Base-by-base conservation (phyloP, 2,113 vertebrate species). In the Neodon shergylaensis region DNA sequence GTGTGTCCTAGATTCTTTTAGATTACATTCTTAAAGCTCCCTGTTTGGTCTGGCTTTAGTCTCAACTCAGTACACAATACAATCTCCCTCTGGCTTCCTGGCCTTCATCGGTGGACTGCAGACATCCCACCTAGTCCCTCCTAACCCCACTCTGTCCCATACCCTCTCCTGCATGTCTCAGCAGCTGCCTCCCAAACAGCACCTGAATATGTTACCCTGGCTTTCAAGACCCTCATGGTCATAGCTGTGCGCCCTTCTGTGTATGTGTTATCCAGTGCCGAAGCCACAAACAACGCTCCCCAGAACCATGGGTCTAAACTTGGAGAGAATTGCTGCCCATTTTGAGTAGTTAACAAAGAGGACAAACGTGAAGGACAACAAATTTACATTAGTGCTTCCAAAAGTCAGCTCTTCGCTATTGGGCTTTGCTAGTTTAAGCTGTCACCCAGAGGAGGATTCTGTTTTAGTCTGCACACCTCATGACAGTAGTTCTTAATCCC, bases 281-380 rank as follows among this genome's bases (percentile, higher is more conserved):
- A 87, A n/a, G 9, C 61, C 82, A 95, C 44, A 77, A 73, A 39
- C 79, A 22, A 19, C 39, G 6, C n/a, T 90, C 28, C 33, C 65
- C 31, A 77, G 22, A 8, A 95, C 16, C 72, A 13, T 14, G 5
- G 24, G 6, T 61, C 58, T 70, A 81, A 95, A 89, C 44, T n/a
- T 54, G 44, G 31, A 8, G 12, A 33, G 3, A 86, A 82, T 47
- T 5, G 10, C 13, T 74, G 74, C 33, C 9, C 36, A 31, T 78
- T 73, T 26, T 42, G 44, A 86, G 82, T 86, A 63, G 44, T 19
- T 77, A 82, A 83, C 2, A 58, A n/a, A n/a, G n/a, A n/a, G n/a
- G n/a, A n/a, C n/a, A n/a, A n/a, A n/a, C n/a, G n/a, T n/a, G 49
- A 44, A 52, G 77, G 52, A 70, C 70, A 95, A 87, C 14, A 93